Conservation (phyloP, 2,113 vertebrate species). For the Condylura cristata region DNA sequence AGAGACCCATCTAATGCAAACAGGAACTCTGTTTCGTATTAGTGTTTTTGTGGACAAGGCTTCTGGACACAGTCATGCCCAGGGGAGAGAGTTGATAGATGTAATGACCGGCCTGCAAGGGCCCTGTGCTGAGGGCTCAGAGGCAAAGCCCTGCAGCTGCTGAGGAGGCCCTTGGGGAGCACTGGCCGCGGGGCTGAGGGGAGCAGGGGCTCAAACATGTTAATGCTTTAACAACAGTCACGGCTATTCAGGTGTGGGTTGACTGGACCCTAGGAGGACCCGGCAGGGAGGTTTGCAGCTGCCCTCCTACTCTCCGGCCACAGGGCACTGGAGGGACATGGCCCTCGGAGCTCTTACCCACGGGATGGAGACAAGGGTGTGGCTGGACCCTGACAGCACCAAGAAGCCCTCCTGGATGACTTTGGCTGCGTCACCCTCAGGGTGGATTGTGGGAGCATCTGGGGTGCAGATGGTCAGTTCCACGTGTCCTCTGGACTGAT, state of each 20-base stretch:
- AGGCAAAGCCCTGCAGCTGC: neutral
- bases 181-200: neutral
- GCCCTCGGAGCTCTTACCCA: neutral
- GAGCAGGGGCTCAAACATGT: neutral
- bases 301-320: neutral
- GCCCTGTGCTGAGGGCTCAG: neutral
- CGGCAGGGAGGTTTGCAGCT: neutral
- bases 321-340: neutral
- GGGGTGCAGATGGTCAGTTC: neutral
- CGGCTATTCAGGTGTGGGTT: neutral
- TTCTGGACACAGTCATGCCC: neutral
- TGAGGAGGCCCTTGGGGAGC: neutral
- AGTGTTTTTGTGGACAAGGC: neutral
- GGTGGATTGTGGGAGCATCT: neutral
- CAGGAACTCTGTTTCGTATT: neutral
- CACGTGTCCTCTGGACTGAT: neutral
- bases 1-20: neutral
- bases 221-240: neutral
- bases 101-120: neutral
- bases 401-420: neutral
- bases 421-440: rapidly evolving
- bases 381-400: neutral
- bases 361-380: neutral
- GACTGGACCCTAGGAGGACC: no score
- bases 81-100: neutral